phyloP scores from a whole-genome alignment of 2,888 invertebrate genomes.

The Tigriopus californicus region DNA sequence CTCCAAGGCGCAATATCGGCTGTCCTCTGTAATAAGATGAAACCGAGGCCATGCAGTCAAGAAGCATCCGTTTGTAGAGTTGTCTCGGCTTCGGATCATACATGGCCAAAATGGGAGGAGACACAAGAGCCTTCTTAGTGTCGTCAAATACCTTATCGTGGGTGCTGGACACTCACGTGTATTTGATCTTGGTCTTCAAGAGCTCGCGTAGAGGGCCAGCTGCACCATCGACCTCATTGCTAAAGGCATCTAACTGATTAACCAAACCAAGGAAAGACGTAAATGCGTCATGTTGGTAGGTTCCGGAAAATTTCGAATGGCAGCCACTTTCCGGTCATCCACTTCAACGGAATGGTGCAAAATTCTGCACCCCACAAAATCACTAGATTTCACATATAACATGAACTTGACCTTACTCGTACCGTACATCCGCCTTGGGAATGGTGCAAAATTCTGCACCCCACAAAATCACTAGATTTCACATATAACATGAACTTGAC shows the following conservation, averaged over 20 bases:
- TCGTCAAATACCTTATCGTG: conserved; percentile 1
- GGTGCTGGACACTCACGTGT: background rate
- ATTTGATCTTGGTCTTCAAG: background rate
- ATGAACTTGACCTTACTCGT: background rate
- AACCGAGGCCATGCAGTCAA: conserved; percentile 1
- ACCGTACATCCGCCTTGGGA: no score
- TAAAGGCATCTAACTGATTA: conserved; percentile 15
- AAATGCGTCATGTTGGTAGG: conserved; percentile 14
- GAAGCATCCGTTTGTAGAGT: conserved; percentile 10
- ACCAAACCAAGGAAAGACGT: conserved; percentile 13
- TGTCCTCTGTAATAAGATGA: background rate
- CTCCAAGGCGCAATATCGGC: conserved; percentile 1
- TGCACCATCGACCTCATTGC: background rate
- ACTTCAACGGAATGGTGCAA: background rate
- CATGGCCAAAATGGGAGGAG: background rate
- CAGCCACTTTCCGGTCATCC: conserved; percentile 6
- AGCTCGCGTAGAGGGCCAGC: conserved; percentile 11
- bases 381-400: background rate
- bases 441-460: background rate
- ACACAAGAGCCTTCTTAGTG: conserved; percentile 6
- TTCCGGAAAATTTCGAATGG: conserved; percentile 13
- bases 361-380: background rate
- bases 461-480: background rate
- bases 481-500: background rate
- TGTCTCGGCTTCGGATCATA: conserved; percentile 1